Base-by-base conservation (phyloP, 2,888 invertebrate species). In the Diplazon laetatorius region DNA sequence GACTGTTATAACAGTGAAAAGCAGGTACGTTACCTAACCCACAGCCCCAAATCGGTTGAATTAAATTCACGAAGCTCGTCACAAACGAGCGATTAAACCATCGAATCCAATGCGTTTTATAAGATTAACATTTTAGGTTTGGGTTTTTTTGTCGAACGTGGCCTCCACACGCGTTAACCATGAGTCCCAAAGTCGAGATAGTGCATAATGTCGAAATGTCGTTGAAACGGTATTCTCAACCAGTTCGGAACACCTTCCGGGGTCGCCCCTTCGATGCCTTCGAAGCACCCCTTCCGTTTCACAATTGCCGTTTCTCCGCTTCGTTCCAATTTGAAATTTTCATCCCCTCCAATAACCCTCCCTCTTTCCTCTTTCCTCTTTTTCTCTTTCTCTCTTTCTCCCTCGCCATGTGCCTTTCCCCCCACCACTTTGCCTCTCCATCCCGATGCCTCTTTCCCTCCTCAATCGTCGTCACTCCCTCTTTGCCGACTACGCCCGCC, bases 391-490 rank as follows among this genome's bases (percentile, higher is more conserved):
- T 72, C 71, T 72, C 72, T 30, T 6, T 30, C 57, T 37, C 57
- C n/a, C 8, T 14, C 35, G 35, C 57, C 35, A 35, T 37, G 57
- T 57, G 16, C 30, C 55, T 9, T 25, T 9, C 6, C 22, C 66
- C 68, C 76, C 16, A 55, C 42, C 16, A n/a, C 44, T 18, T 50
- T 22, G 35, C 30, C 25, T 25, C 14, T 16, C 44, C 39, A n/a
- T 35, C 55, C 55, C 37, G 48, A 57, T 42, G 14, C 59, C 76
- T 77, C 72, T 72, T 76, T 77, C 57, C 62, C 72, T 72, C 72
- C 72, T 62, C 46, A 55, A 77, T 72, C 71, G 62, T 48, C 66
- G 76, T 77, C 76, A 77, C 76, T 72, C 72, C 77, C 77, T 68
- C 66, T 68, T 68, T 22, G 60, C 62, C 77, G 62, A 77, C 68